phyloP scores from a whole-genome alignment of 2,797 vertebrate genomes.

The Lemur catta region DNA sequence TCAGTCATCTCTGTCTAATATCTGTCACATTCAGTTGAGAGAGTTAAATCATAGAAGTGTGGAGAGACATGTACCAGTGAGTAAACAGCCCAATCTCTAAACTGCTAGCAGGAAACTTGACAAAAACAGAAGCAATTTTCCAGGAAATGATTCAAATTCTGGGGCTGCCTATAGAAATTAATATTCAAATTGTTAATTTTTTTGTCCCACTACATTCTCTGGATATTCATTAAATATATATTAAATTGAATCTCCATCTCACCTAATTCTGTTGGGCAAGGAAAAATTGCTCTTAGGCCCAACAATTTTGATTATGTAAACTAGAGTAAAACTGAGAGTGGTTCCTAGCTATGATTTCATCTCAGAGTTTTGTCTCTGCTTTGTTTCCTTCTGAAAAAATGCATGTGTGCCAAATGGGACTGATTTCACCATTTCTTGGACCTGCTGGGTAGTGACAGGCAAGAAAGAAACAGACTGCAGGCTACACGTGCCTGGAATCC shows the following conservation, averaged over 20 bases:
- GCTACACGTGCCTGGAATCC: background rate
- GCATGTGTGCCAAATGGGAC: background rate
- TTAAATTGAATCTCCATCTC: background rate
- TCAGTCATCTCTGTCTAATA: background rate
- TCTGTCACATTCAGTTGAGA: background rate
- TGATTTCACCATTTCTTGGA: background rate
- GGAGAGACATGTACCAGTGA: background rate
- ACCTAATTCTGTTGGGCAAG: background rate
- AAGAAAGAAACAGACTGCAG: background rate
- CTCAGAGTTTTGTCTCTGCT: background rate
- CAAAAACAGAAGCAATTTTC: conserved; percentile 44
- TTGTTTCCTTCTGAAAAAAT: conserved; percentile 2
- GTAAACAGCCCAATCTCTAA: conserved; percentile 11
- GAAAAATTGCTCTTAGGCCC: background rate
- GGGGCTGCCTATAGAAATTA: background rate
- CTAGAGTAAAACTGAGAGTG: background rate
- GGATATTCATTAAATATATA: background rate
- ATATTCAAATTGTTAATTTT: background rate
- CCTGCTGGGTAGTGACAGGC: background rate
- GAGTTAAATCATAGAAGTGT: background rate
- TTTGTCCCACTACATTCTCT: background rate
- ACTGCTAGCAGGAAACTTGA: conserved; percentile 59
- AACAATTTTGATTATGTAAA: background rate
- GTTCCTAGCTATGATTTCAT: background rate
- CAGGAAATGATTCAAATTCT: conserved; percentile 67